A percentile compares a stretch with the other conserved stretches of the same genome.
phyloP scores from a whole-genome alignment of 2,113 vertebrate species.

The Pelecanoides urinatrix region DNA sequence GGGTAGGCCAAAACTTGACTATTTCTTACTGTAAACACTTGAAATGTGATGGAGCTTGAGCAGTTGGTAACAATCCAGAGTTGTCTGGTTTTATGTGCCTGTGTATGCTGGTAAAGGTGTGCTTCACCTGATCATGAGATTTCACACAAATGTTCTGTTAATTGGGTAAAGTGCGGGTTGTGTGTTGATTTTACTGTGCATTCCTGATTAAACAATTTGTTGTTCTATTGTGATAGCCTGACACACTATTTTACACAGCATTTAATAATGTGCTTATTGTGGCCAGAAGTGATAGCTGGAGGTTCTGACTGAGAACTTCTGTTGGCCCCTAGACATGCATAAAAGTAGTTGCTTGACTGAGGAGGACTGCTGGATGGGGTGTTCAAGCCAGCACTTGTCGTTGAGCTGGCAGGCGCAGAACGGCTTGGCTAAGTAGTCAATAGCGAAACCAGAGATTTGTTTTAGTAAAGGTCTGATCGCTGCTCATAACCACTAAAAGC shows the following conservation, averaged over 20 bases:
- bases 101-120: background rate
- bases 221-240: background rate
- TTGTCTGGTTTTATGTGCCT: background rate
- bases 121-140: background rate
- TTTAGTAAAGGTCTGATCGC: background rate
- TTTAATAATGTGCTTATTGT: background rate
- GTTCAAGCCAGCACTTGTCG: background rate
- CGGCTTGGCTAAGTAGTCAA: background rate
- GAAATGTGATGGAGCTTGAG: background rate
- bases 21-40: background rate
- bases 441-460: background rate
- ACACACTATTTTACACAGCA: background rate
- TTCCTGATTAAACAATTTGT: background rate
- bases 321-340: background rate
- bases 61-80: background rate
- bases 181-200: background rate
- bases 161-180: background rate
- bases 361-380: background rate
- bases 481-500: constrained; percentile 32
- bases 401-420: background rate
- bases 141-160: background rate
- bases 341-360: background rate
- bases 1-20: background rate
- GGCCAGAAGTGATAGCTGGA: background rate
- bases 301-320: background rate